Conservation (phyloP, 2,113 vertebrate species). For the Procavia capensis region DNA sequence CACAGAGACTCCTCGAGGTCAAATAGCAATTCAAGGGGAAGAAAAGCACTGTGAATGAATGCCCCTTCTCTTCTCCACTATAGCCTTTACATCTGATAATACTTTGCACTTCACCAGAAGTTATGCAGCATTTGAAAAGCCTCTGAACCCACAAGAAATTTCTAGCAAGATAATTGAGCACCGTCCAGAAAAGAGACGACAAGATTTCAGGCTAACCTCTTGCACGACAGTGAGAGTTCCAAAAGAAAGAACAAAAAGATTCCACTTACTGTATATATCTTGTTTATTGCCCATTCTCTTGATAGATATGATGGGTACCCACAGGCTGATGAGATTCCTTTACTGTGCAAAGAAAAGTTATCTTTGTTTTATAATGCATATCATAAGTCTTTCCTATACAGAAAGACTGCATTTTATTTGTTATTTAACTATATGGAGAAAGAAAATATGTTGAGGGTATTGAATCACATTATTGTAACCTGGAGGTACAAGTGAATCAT, state of each 20-base stretch:
- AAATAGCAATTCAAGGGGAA: neutral
- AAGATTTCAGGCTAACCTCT: neutral
- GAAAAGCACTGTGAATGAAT: neutral
- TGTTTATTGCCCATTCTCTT: constrained; percentile 25
- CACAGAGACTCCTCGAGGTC: neutral
- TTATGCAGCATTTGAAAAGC: constrained; percentile 11
- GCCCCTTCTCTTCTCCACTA: neutral
- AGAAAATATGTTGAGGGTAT: neutral
- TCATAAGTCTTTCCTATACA: constrained; percentile 50
- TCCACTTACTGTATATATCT: neutral
- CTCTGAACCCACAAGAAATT: constrained; percentile 21
- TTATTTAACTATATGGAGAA: neutral
- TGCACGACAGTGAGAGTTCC: neutral
- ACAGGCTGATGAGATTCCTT: constrained; percentile 24
- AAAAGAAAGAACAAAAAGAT: neutral
- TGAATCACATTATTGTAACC: neutral
- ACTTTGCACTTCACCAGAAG: neutral
- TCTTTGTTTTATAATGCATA: neutral
- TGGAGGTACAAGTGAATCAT: neutral
- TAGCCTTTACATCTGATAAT: constrained; percentile 1
- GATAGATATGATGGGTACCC: neutral
- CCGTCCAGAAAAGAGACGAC: neutral
- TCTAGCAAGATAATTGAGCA: constrained; percentile 26
- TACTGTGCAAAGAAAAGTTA: constrained; percentile 21
- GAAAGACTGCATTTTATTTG: constrained; percentile 18